Evolutionary conservation across 2,888 invertebrate genomes (phyloP).

Genomic region (Aleiodes leptofemur): DNA sequence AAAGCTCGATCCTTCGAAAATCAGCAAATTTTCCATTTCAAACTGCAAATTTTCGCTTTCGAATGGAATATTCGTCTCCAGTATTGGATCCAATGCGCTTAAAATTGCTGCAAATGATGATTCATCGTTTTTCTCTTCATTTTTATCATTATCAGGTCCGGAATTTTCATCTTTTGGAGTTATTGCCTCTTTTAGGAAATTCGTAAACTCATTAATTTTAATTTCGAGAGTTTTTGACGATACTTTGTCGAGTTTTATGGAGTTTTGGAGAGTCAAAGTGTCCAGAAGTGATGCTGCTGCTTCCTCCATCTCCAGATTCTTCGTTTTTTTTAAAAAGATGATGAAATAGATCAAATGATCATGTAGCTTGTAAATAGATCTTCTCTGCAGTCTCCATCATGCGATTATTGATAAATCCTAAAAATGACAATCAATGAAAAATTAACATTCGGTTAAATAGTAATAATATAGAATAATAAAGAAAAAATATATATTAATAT

Average conservation of each 20-base stretch:
- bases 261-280: slow-evolving; percentile 67
- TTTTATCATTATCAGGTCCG: slow-evolving; percentile 80
- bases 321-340: too few species aligned
- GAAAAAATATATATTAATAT: too few species aligned
- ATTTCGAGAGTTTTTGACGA: slow-evolving; percentile 65
- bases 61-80: slow-evolving; percentile 68
- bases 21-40: slow-evolving; percentile 75
- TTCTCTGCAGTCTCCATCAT: too few species aligned
- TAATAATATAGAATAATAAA: too few species aligned
- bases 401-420: too few species aligned
- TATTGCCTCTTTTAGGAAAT: slow-evolving; percentile 78
- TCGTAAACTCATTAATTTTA: slow-evolving; percentile 58
- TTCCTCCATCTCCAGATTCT: slow-evolving; percentile 7
- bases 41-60: slow-evolving; percentile 72
- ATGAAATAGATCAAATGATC: too few species aligned
- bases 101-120: slow-evolving; percentile 78
- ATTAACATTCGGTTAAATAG: too few species aligned
- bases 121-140: slow-evolving; percentile 72
- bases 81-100: slow-evolving; percentile 75
- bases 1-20: slow-evolving; percentile 76
- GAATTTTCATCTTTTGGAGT: slow-evolving; percentile 75
- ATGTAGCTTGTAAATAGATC: too few species aligned
- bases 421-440: too few species aligned
- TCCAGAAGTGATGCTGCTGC: slow-evolving; percentile 71
- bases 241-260: slow-evolving; percentile 71